Evolutionary conservation across 2,888 invertebrate genomes (phyloP).

Genomic region (Platycheirus albimanus): DNA sequence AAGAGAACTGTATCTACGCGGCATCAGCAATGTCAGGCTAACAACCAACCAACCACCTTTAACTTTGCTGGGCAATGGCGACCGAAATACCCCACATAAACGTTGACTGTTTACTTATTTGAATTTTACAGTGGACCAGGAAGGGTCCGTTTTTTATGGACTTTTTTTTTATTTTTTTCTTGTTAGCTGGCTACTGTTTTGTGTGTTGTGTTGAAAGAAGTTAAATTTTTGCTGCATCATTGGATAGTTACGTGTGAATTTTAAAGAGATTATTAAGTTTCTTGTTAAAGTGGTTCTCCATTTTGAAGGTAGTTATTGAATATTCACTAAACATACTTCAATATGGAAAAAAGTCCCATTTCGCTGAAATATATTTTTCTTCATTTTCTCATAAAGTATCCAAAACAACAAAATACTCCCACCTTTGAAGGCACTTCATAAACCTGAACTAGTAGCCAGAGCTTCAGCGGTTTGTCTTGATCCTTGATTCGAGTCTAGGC

Average conservation of each 20-base stretch:
- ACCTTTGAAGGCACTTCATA: no score
- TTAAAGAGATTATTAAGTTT: constrained; percentile 1
- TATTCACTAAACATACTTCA: no score
- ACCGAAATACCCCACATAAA: constrained; percentile 61
- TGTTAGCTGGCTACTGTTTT: constrained; percentile 30
- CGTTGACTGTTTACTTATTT: constrained; percentile 73
- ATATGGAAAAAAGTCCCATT: no score
- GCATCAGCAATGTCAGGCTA: not conserved
- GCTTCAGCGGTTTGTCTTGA: no score
- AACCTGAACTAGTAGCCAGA: no score
- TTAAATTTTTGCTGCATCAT: constrained; percentile 31
- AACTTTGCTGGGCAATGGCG: constrained; percentile 66
- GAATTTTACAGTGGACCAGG: constrained; percentile 66
- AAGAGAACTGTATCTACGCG: constrained; percentile 17
- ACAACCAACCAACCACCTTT: constrained; percentile 65
- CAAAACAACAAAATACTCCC: no score
- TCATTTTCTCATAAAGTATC: no score
- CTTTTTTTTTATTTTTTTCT: constrained; percentile 19
- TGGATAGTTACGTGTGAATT: constrained; percentile 46
- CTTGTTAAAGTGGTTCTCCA: no score
- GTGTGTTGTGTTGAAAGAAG: constrained; percentile 34
- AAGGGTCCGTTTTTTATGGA: constrained; percentile 62
- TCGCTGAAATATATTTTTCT: no score
- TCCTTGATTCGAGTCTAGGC: no score
- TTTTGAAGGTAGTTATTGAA: no score